Base-by-base conservation (phyloP, 35 echinoderm and acorn worm species). In the Patiria miniata region DNA sequence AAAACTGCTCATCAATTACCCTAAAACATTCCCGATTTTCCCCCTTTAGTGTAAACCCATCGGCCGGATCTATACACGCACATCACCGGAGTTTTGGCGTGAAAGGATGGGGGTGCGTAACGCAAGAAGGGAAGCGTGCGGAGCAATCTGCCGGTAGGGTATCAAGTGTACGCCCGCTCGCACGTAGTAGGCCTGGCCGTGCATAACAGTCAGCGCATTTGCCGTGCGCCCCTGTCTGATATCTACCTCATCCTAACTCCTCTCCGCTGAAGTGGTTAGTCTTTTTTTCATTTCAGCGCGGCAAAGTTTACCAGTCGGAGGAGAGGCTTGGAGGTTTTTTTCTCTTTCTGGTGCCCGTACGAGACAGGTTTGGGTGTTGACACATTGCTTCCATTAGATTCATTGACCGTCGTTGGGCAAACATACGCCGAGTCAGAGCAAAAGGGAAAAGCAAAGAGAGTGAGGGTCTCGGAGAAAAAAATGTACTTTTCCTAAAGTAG, bases 381-480 rank as follows among this genome's bases (percentile, higher is more conserved):
- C 65, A 73, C 65, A 73, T 73, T 73, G 65, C 8, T 73, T 32
- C 65, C 65, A 73, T 73, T 73, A 73, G 65, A 73, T 73, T 73
- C 65, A 73, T 73, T 73, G 65, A 60, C 7, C 57, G 16, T 60
- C 57, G 57, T 60, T 60, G 17, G 26, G 65, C 65, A 73, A 73
- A 73, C 65, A 73, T 6, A 85, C 42, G 42, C 12, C 42, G 34
- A 40, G 83, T 6, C 54, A 39, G 37, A 86, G 61, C 38, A 2
- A 51, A 47, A 23, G 23, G 65, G 65, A 73, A 23, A 36, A 9
- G 14, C 22, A 34, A 4, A 34, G 65, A n/a, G 65, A n/a, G 65
- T 73, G 26, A 23, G 29, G 19, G 42, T 47, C 42, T 47, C 42
- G 4, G 21, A 73, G 65, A 10, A 26, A 73, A 47, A 47, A 22